Conservation (phyloP, 2,797 vertebrate species). For the Eulemur albifrons region DNA sequence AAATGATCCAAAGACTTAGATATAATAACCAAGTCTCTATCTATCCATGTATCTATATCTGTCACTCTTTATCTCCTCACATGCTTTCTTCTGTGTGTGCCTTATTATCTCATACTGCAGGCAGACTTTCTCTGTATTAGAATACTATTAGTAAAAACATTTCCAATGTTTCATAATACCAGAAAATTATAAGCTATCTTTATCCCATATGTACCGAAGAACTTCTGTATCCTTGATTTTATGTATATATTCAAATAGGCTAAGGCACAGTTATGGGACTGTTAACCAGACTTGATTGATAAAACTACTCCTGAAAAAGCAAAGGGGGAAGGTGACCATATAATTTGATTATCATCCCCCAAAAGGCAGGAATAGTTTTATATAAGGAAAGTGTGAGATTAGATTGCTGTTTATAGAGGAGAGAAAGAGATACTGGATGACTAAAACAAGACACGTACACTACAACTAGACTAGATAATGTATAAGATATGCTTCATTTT, state of each 20-base stretch:
- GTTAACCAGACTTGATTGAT: neutral
- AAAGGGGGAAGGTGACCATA: accelerated
- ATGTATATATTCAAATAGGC: neutral
- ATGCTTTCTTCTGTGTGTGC: neutral
- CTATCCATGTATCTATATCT: neutral
- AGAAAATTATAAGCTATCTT: neutral
- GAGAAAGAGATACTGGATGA: neutral
- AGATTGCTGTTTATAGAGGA: neutral
- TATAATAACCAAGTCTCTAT: neutral
- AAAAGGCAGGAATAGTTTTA: neutral
- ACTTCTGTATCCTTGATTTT: neutral
- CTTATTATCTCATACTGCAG: neutral
- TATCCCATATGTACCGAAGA: neutral
- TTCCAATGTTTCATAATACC: neutral
- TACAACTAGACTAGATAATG: neutral
- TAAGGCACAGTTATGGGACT: neutral
- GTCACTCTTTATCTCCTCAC: neutral
- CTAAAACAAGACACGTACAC: neutral
- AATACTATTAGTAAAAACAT: neutral
- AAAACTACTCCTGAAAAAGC: neutral
- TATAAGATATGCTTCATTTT: neutral
- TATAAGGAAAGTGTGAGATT: neutral
- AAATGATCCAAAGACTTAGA: neutral
- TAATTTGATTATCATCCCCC: neutral
- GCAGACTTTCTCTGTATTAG: neutral